Evolutionary conservation across 2,113 vertebrate species (phyloP), one percentile per base, ranked within the genome.

Genomic region (Callopanchax toddi): DNA sequence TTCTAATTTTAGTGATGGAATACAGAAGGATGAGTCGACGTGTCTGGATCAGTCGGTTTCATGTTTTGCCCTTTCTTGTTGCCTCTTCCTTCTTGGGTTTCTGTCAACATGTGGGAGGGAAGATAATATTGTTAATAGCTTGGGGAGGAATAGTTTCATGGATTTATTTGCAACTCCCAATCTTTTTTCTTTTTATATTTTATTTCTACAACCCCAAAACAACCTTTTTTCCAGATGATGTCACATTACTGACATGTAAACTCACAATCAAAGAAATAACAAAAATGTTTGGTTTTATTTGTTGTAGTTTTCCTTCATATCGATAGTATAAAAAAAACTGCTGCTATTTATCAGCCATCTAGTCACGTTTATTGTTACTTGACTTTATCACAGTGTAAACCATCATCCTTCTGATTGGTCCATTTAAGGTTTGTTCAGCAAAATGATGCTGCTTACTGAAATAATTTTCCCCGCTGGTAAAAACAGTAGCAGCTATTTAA

Each of bases 1-100:
- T 34, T 78, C 50, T 74, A 82, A 82, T 78, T 84, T 81, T 76
- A 82, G 71, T 74, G 71, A 71, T 5, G 17, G 59, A 45, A 75
- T 62, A 60, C 1, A 17, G 55, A 80, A 52, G 53, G 39, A 66
- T 23, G 34, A 48, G 46, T 40, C 63, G 60, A 10, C 5, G 29
- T 54, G 49, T 56, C 52, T 67, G 3, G 23, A 52, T 36, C 15
- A n/a, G 32, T 37, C 12, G 11, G 15, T n/a, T 40, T 53, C 3
- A 25, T 26, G 10, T 29, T 36, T 26, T 25, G 25, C 13, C 50
- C 22, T 0, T 42, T 59, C 62, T 23, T 22, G 40, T 22, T 20
- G 52, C 2, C 39, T 18, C 57, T 26, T 37, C 59, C 6, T 60
- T 23, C 4, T 12, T 16, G 6, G 21, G 20, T 67, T 61, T 44